Conservation (phyloP, 2,797 vertebrate species). For the Leucoraja ocellata region DNA sequence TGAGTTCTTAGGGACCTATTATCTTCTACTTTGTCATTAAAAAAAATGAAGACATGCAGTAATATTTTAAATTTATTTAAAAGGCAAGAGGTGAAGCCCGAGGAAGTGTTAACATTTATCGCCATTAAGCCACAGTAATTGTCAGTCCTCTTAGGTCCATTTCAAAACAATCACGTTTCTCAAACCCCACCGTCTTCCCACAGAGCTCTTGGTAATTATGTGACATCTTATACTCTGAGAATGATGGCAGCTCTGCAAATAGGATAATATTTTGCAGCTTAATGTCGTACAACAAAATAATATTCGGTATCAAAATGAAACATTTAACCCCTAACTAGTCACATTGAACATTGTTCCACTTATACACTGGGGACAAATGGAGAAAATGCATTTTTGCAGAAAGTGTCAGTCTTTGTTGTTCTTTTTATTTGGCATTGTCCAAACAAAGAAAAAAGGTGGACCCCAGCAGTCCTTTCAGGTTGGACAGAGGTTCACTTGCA, state of each 20-base stretch:
- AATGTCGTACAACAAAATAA: conserved; percentile 26
- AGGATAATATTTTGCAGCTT: conserved; percentile 34
- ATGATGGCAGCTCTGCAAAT: conserved; percentile 9
- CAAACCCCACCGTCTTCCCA: conserved; percentile 52
- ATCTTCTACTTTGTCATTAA: conserved; percentile 41
- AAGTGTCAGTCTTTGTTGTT: too few species aligned
- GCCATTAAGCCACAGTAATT: conserved; percentile 17
- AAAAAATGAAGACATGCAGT: background rate
- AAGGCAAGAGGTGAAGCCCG: conserved; percentile 43
- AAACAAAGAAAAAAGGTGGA: too few species aligned
- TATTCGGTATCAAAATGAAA: background rate
- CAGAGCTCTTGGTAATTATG: conserved; percentile 54
- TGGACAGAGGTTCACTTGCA: too few species aligned
- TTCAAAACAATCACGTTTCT: conserved; percentile 55
- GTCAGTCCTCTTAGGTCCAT: conserved; percentile 47
- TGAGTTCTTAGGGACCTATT: conserved; percentile 46
- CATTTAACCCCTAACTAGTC: conserved; percentile 55
- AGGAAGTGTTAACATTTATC: conserved; percentile 47
- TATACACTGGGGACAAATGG: background rate
- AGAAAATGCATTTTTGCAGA: background rate
- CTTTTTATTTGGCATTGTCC: too few species aligned
- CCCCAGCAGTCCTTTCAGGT: too few species aligned
- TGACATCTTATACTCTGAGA: conserved; percentile 42
- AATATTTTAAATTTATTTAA: background rate
- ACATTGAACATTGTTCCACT: conserved; percentile 47